Percentiles rank a stretch among this genome's conserved stretches.
Evolutionary conservation across 2,113 vertebrate genomes (phyloP).

Genomic region (Mesoclemmys tuberculata): DNA sequence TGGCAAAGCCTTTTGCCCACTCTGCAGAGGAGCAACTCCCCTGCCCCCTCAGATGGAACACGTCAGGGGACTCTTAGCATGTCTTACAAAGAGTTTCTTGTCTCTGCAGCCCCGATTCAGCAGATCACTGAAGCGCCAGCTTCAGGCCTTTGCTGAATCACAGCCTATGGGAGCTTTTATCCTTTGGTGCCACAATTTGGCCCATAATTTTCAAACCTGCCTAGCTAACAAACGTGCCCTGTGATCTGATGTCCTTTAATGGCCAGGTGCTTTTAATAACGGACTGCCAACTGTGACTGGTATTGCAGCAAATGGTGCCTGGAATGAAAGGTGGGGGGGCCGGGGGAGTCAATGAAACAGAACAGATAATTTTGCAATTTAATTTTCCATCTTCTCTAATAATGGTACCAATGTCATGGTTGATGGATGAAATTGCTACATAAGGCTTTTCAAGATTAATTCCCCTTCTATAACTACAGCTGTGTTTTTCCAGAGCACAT

Average conservation of each 20-base stretch:
- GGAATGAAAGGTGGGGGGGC: slow-evolving; percentile 46
- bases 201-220: neutral
- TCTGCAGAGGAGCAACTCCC: neutral
- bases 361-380: slow-evolving; percentile 76
- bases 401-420: slow-evolving; percentile 80
- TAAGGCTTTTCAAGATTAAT: slow-evolving; percentile 82
- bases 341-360: slow-evolving; percentile 47
- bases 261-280: slow-evolving; percentile 65
- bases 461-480: slow-evolving; percentile 82
- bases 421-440: slow-evolving; percentile 82
- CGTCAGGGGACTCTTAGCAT: neutral
- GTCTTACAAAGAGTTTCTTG: neutral
- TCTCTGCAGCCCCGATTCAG: neutral
- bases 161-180: rapidly evolving
- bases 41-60: neutral
- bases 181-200: neutral
- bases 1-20: neutral
- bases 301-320: neutral
- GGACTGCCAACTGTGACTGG: neutral
- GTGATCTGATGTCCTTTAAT: slow-evolving; percentile 52
- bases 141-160: neutral
- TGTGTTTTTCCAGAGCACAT: slow-evolving; percentile 71
- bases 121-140: neutral
- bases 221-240: neutral
- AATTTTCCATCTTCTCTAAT: slow-evolving; percentile 77